Evolutionary conservation across 2,113 vertebrate genomes (phyloP).

Genomic region (Atrichornis clamosus): DNA sequence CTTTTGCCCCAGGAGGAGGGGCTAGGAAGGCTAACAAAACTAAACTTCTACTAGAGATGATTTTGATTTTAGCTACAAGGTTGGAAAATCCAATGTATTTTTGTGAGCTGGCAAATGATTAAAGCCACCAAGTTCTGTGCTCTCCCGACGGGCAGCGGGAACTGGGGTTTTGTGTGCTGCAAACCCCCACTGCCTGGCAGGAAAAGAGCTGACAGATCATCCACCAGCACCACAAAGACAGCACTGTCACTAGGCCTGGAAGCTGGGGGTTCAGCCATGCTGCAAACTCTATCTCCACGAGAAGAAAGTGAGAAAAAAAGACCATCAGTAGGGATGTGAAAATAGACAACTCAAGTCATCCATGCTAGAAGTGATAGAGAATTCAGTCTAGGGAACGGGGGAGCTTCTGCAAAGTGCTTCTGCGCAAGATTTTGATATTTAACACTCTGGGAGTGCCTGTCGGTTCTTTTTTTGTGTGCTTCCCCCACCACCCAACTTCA

Average conservation of each 20-base stretch:
- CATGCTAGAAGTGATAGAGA: not conserved
- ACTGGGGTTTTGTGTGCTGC: not conserved
- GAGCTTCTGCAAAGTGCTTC: not conserved
- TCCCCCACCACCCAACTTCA: not conserved
- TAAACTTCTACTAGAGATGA: not conserved
- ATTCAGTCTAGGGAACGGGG: rapidly evolving
- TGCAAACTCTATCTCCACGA: not conserved
- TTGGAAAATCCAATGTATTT: not conserved
- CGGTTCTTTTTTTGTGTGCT: not conserved
- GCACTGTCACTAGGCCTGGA: not conserved
- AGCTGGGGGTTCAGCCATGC: not conserved
- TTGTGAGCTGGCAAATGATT: constrained; percentile 20
- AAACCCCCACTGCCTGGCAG: not conserved
- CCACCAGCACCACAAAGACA: not conserved
- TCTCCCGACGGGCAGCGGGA: rapidly evolving
- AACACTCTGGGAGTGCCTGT: not conserved
- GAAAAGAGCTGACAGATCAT: not conserved
- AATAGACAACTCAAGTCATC: not conserved
- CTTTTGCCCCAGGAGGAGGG: not conserved
- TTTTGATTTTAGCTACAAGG: not conserved
- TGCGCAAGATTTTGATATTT: not conserved
- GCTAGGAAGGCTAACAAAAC: not conserved
- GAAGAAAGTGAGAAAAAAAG: not conserved
- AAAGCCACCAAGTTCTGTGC: not conserved
- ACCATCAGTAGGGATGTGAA: not conserved